Evolutionary conservation across 2,888 invertebrate species (phyloP).

Genomic region (Falcaria lacertinaria): DNA sequence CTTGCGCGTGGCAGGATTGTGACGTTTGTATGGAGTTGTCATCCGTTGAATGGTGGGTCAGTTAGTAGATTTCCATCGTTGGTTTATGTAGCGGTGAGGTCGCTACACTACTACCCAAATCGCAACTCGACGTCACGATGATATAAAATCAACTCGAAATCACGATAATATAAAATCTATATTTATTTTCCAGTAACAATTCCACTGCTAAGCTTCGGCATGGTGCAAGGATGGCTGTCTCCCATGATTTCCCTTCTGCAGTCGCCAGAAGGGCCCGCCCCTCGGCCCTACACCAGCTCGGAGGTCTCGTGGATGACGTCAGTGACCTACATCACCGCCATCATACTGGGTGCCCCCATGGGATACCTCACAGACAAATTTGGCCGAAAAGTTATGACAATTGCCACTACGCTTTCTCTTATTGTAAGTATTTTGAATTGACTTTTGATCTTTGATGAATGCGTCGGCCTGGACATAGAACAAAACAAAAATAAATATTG

Average conservation of each 20-base stretch:
- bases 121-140: no score
- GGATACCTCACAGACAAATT: conserved; percentile 64
- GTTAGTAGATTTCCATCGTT: no score
- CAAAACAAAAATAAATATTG: no score
- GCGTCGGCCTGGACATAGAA: no score
- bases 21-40: no score
- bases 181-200: conserved; percentile 66
- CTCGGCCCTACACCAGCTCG: conserved; percentile 46
- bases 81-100: no score
- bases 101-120: no score
- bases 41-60: no score
- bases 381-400: conserved; percentile 66
- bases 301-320: conserved; percentile 70
- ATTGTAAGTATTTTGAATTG: conserved; percentile 51
- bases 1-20: no score
- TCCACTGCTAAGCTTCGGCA: conserved; percentile 66
- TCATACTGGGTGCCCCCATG: conserved; percentile 67
- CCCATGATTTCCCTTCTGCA: conserved; percentile 68
- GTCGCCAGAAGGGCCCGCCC: conserved; percentile 51
- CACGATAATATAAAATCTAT: no score
- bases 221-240: conserved; percentile 72
- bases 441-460: no score
- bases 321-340: conserved; percentile 70
- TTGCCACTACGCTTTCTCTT: conserved; percentile 58
- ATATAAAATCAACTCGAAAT: no score